Conservation (phyloP, 1,140 invertebrate species). For the Colletes latitarsis region DNA sequence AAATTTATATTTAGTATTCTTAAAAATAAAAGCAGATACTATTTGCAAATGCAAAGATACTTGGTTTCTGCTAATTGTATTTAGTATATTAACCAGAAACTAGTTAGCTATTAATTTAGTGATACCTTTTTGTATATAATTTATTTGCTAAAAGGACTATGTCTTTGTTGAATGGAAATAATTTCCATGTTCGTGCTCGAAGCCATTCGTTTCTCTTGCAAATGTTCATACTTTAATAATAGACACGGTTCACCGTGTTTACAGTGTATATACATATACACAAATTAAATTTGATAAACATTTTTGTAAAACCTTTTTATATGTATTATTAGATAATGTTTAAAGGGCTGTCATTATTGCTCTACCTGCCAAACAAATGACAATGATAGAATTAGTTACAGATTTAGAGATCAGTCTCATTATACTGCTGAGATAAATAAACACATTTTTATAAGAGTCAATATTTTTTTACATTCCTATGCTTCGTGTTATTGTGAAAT, state of each 20-base stretch:
- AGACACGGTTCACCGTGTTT: constrained; percentile 40
- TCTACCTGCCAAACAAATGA: constrained; percentile 50
- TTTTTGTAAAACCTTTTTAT: constrained; percentile 46
- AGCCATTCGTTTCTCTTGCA: constrained; percentile 38
- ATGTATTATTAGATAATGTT: constrained; percentile 46
- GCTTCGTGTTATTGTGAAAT: constrained; percentile 23
- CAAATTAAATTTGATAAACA: constrained; percentile 36
- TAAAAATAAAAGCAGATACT: constrained; percentile 9
- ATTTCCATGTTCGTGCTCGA: constrained; percentile 39
- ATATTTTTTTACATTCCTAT: constrained; percentile 27
- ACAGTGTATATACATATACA: constrained; percentile 43
- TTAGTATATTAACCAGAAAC: constrained; percentile 58
- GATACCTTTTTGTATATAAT: constrained; percentile 65
- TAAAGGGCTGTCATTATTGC: constrained; percentile 30
- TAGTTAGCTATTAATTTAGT: constrained; percentile 65
- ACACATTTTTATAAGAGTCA: constrained; percentile 36
- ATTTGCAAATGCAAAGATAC: constrained; percentile 32
- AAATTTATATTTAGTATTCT: not conserved
- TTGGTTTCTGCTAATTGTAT: constrained; percentile 56
- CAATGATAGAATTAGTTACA: constrained; percentile 47
- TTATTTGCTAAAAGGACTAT: constrained; percentile 58
- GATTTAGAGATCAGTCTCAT: constrained; percentile 49
- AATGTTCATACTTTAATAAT: constrained; percentile 39
- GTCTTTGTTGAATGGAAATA: constrained; percentile 36
- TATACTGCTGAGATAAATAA: constrained; percentile 57